Base-by-base conservation (phyloP, 2,113 vertebrate genomes). In the Leptobrachium leishanense region DNA sequence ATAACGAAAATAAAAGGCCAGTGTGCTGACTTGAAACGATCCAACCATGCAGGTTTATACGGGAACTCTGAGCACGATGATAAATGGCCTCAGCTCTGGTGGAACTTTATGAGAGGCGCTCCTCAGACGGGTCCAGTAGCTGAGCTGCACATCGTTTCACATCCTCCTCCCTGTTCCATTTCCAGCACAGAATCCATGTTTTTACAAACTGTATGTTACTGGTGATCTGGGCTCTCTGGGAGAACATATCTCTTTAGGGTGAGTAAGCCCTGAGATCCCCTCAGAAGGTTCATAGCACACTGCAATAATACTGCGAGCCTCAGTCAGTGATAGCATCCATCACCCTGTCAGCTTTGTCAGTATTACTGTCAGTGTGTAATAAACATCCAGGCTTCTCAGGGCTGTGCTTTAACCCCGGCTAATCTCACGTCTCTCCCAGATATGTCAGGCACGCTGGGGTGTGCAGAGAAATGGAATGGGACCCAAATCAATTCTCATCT, bases 311-410 rank as follows among this genome's bases (percentile, higher is more conserved):
- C 70, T 77, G 55, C 71, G 70, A 71, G 67, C 55, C 68, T 70
- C 76, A 63, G 54, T 59, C 57, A 68, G 57, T 77, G 76, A 77
- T 77, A 71, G 44, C 67, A 77, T 77, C 65, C 76, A 71, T 77
- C 76, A 77, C 43, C 40, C 68, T 77, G 66, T 77, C 76, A 77
- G 57, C 54, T 77, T 69, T 70, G 54, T 70, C 76, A 50, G 44
- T 77, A 59, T 71, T 71, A 77, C 76, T 77, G 76, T 77, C 76
- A 77, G 55, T 43, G 62, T 77, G 43, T 77, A 77, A 77, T 77
- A 77, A 77, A 77, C 68, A 77, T 71, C 57, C 76, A 77, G 76
- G 46, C 76, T 71, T 71, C 76, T 71, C 31, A 55, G 9, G 15
- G 68, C 43, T 40, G 40, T n/a, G 62, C 68, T 77, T 77, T 77